Evolutionary conservation across 2,113 vertebrate species (phyloP).

Genomic region (Notothenia coriiceps): DNA sequence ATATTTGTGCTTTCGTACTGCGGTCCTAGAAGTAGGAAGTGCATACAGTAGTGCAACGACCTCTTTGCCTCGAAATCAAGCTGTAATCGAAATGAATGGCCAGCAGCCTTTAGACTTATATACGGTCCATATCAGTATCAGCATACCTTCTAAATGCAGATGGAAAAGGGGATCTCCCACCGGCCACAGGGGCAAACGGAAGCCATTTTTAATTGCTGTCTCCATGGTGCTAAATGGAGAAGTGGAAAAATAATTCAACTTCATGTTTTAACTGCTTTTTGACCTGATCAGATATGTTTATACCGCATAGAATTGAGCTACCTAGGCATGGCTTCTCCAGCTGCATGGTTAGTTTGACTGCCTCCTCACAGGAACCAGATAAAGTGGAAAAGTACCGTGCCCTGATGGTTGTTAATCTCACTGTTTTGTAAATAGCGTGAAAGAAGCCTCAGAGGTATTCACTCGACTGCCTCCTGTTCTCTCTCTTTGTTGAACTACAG

Average conservation of each 20-base stretch:
- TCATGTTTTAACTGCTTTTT: neutral
- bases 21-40: neutral
- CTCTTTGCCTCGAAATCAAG: neutral
- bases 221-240: constrained; percentile 16
- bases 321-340: neutral
- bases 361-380: constrained; percentile 3
- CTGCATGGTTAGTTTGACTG: neutral
- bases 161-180: neutral
- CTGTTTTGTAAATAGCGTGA: constrained; percentile 64
- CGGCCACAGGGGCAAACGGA: neutral
- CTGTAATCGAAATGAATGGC: neutral
- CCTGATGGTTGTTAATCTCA: constrained; percentile 26
- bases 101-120: neutral
- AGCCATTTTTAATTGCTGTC: constrained; percentile 10
- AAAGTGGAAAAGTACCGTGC: constrained; percentile 52
- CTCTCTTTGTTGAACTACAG: constrained; percentile 23
- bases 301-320: neutral
- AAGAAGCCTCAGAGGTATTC: constrained; percentile 23
- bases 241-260: neutral
- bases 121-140: neutral
- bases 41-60: neutral
- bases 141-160: neutral
- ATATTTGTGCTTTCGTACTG: neutral
- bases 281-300: neutral
- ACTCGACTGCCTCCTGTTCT: constrained; percentile 4